A percentile compares a stretch with the other conserved stretches of the same genome.
Conservation (phyloP, 2,113 vertebrate genomes). For the Brachyhypopomus gauderio region DNA sequence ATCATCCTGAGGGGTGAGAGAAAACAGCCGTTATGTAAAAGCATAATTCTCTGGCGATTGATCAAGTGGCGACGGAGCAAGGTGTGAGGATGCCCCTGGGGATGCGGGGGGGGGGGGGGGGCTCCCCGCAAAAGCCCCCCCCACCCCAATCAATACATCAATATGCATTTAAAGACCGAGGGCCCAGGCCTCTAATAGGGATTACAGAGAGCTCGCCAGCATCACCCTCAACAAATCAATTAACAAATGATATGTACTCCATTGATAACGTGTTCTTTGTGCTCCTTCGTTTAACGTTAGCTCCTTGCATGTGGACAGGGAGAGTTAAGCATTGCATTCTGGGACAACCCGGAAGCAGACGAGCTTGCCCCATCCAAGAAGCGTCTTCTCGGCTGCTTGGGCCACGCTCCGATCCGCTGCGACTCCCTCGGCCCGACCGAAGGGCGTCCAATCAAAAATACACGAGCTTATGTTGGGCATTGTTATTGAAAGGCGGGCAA, state of each 20-base stretch:
- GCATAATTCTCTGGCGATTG: conserved; percentile 50
- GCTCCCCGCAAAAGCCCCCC: conserved; percentile 72
- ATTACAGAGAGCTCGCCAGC: conserved; percentile 50
- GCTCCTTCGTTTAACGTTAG: conserved; percentile 42
- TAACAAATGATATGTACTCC: conserved; percentile 54
- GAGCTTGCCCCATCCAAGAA: conserved; percentile 47
- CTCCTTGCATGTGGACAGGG: background rate
- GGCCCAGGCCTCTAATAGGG: conserved; percentile 46
- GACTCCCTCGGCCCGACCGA: conserved; percentile 54
- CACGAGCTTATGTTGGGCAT: conserved; percentile 56
- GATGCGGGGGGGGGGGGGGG: conserved; percentile 63
- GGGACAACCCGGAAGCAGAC: conserved; percentile 18
- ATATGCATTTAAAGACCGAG: conserved; percentile 77
- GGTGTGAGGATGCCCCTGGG: conserved; percentile 66
- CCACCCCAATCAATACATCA: conserved; percentile 76
- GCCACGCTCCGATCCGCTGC: conserved; percentile 48
- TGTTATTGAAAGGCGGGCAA: conserved; percentile 63
- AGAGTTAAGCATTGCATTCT: conserved; percentile 8
- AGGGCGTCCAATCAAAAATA: conserved; percentile 57
- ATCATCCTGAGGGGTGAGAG: conserved; percentile 38
- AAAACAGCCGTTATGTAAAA: conserved; percentile 54
- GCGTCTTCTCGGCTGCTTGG: conserved; percentile 47
- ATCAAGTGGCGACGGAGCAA: conserved; percentile 46
- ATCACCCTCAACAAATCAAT: conserved; percentile 59
- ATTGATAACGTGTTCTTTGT: conserved; percentile 45